phyloP scores from a whole-genome alignment of 2,113 vertebrate genomes.

The Lutjanus erythropterus region DNA sequence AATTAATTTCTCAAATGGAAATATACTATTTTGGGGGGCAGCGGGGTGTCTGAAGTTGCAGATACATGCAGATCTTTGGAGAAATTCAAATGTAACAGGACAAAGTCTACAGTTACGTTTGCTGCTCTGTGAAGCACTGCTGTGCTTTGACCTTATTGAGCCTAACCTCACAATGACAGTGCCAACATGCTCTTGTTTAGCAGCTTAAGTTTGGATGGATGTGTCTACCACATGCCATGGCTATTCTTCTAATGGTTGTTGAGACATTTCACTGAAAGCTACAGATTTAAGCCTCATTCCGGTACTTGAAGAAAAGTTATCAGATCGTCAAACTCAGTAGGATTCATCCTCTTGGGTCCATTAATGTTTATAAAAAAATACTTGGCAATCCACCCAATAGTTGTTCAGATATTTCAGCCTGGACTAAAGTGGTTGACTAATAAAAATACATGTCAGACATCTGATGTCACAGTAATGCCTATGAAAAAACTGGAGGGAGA shows the following conservation, averaged over 20 bases:
- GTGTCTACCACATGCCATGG: not conserved
- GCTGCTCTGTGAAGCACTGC: too few species aligned
- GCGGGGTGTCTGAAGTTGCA: not conserved
- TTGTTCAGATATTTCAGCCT: not conserved
- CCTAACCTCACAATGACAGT: too few species aligned
- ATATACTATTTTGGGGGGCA: not conserved
- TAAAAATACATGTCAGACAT: too few species aligned
- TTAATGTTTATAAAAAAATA: not conserved
- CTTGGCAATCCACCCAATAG: not conserved
- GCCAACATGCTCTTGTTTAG: too few species aligned
- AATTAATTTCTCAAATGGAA: not conserved
- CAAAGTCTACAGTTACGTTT: not conserved
- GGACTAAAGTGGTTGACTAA: not conserved
- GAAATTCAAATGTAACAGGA: too few species aligned
- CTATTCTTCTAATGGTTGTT: not conserved
- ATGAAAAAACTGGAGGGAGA: not conserved
- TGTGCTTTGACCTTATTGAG: too few species aligned
- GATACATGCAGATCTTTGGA: not conserved
- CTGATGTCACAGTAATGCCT: not conserved
- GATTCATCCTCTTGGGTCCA: too few species aligned
- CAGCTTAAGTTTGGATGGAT: not conserved
- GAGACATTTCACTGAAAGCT: not conserved
- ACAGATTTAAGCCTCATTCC: not conserved
- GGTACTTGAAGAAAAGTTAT: too few species aligned
- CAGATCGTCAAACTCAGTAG: too few species aligned